Evolutionary conservation across 2,797 vertebrate genomes (phyloP).

Genomic region (Chelon auratus): DNA sequence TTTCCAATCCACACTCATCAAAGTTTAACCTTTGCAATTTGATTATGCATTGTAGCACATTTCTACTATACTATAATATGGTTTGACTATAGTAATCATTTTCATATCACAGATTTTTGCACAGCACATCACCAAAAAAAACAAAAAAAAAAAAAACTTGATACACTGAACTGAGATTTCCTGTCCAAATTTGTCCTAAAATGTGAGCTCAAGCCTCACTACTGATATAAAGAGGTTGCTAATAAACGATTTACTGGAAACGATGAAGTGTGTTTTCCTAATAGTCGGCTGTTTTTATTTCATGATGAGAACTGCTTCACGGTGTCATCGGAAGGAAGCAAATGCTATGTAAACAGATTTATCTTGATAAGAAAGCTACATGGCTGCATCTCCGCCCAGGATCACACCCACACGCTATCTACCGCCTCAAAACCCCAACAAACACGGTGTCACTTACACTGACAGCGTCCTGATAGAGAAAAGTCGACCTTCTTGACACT

Average conservation of each 20-base stretch:
- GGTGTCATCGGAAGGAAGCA: slow-evolving; percentile 46
- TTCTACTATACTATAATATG: too few relatives aligned
- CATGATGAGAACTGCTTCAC: neutral
- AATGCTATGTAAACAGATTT: slow-evolving; percentile 55
- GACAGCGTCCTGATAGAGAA: slow-evolving; percentile 1
- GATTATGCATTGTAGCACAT: too few relatives aligned
- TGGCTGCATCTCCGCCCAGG: slow-evolving; percentile 63
- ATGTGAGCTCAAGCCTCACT: too few relatives aligned
- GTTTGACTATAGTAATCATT: too few relatives aligned
- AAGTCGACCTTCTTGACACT: neutral
- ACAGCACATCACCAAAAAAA: too few relatives aligned
- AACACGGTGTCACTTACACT: slow-evolving; percentile 32
- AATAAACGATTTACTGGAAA: neutral
- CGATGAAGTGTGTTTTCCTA: neutral
- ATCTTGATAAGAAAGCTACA: slow-evolving; percentile 59
- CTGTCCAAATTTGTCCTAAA: too few relatives aligned
- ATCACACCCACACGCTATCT: slow-evolving; percentile 71
- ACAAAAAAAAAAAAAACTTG: too few relatives aligned
- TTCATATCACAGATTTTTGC: too few relatives aligned
- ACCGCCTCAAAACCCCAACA: slow-evolving; percentile 37
- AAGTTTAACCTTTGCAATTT: too few relatives aligned
- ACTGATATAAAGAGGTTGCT: too few relatives aligned
- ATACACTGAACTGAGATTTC: too few relatives aligned
- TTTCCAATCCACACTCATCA: too few relatives aligned
- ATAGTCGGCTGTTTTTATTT: neutral